Conservation (phyloP, 2,113 vertebrate genomes). For the Odocoileus virginianus region DNA sequence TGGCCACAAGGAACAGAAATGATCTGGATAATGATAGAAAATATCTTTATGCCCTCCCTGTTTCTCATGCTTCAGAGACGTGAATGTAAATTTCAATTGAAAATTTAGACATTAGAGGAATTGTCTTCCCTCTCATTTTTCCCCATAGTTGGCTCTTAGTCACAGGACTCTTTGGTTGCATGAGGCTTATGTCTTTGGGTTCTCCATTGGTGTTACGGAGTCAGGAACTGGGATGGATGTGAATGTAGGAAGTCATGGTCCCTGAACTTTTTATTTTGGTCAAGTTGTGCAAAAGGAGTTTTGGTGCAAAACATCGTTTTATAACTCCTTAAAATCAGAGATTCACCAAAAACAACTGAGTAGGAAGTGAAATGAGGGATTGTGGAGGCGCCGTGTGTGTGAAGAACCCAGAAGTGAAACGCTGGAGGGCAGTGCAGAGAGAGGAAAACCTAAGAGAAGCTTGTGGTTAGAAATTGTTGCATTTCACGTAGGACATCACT, state of each 20-base stretch:
- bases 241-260: not conserved
- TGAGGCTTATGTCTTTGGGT: not conserved
- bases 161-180: not conserved
- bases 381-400: not conserved
- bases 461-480: not conserved
- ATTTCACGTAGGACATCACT: not conserved
- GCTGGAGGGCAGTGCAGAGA: not conserved
- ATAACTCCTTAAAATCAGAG: not conserved
- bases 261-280: not conserved
- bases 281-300: not conserved
- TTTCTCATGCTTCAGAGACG: not conserved
- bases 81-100: accelerated
- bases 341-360: not conserved
- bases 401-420: not conserved
- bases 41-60: not conserved
- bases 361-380: not conserved
- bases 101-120: not conserved
- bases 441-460: not conserved
- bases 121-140: not conserved
- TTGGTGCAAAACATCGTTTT: not conserved
- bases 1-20: not conserved
- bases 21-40: not conserved
- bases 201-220: too few species aligned
- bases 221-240: not conserved
- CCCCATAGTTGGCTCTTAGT: not conserved